These are phyloP conservation scores for Megathymus violae DNA, from an alignment of 1,140 invertebrate species.

Conservation along the genomic window DNA sequence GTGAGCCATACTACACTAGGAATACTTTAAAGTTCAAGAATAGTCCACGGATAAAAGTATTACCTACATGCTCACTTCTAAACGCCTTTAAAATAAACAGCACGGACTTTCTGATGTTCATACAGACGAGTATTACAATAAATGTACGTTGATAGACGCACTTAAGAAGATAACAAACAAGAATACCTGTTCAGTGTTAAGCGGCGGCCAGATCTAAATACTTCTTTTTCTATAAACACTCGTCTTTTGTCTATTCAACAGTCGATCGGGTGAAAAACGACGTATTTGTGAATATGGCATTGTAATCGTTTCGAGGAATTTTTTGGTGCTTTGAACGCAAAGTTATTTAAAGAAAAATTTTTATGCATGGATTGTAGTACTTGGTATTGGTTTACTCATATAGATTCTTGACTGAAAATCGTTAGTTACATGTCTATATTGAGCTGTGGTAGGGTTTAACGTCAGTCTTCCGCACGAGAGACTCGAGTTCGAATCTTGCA, in stretches of 20 bases:
- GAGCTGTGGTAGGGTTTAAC: too few species aligned
- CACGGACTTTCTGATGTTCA: conserved; percentile 65
- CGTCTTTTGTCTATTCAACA: conserved; percentile 74
- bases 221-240: conserved; percentile 63
- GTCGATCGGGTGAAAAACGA: conserved; percentile 43
- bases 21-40: conserved; percentile 50
- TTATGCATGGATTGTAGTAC: too few species aligned
- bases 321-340: too few species aligned
- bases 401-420: too few species aligned
- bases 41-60: conserved; percentile 55
- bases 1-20: conserved; percentile 33
- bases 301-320: conserved; percentile 23
- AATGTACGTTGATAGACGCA: conserved; percentile 69
- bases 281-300: conserved; percentile 43
- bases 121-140: conserved; percentile 71
- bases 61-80: conserved; percentile 33
- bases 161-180: conserved; percentile 79
- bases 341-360: too few species aligned
- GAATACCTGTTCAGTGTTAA: conserved; percentile 67
- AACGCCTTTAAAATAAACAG: conserved; percentile 58
- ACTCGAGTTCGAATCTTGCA: too few species aligned
- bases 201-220: conserved; percentile 65
- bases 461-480: too few species aligned
- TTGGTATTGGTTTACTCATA: too few species aligned
- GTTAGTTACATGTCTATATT: too few species aligned